Conservation (phyloP, 1,140 invertebrate genomes). For the Thalassaphorura encarpata region DNA sequence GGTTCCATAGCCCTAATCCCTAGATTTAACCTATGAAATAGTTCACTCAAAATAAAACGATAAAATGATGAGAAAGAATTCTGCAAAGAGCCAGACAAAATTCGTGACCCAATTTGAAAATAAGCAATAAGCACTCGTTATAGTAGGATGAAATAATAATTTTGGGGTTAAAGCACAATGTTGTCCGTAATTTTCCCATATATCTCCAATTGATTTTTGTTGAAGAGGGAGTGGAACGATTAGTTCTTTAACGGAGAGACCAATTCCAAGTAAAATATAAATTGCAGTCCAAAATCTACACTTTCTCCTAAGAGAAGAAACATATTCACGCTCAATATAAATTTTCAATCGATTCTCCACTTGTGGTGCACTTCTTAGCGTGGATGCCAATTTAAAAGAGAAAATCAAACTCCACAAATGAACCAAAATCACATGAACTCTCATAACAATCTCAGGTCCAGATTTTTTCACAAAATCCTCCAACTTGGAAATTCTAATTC, state of each 20-base stretch:
- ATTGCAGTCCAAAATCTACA: constrained; percentile 13
- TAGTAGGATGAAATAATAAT: constrained; percentile 15
- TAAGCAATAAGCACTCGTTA: constrained; percentile 23
- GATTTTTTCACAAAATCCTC: constrained; percentile 29
- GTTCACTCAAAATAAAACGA: constrained; percentile 15
- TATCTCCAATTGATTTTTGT: not conserved
- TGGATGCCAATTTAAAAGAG: constrained; percentile 7
- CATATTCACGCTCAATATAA: constrained; percentile 7
- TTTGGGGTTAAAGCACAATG: constrained; percentile 12
- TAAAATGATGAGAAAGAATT: constrained; percentile 25
- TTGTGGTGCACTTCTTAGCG: constrained; percentile 13
- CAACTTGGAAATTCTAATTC: constrained; percentile 1
- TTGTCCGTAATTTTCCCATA: constrained; percentile 17
- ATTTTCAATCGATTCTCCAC: constrained; percentile 29
- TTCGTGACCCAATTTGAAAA: constrained; percentile 19
- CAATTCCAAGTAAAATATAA: constrained; percentile 18
- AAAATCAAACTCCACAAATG: constrained; percentile 25
- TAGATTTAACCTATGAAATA: constrained; percentile 19
- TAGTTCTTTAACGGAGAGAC: constrained; percentile 11
- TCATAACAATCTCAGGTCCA: constrained; percentile 17
- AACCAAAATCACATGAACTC: constrained; percentile 26
- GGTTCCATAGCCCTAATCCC: constrained; percentile 22
- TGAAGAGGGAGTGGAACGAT: constrained; percentile 1
- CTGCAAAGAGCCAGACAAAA: constrained; percentile 27
- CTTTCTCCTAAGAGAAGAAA: constrained; percentile 11